Conservation (phyloP, 2,113 vertebrate species). For the Agelaius tricolor region DNA sequence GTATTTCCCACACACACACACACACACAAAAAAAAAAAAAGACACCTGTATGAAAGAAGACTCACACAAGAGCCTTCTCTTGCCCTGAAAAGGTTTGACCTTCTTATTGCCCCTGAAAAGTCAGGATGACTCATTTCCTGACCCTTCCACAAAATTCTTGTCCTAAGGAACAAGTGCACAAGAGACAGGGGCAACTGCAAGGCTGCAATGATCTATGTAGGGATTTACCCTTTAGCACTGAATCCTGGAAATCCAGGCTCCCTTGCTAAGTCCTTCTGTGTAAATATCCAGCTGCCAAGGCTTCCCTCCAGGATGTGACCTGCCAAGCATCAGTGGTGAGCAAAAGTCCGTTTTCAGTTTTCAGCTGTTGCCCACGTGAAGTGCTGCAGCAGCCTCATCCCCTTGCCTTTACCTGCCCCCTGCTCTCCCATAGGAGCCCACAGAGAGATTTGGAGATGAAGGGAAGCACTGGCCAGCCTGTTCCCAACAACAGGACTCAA, state of each 20-base stretch:
- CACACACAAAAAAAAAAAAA: not conserved
- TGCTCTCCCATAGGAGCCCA: not conserved
- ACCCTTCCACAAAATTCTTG: not conserved
- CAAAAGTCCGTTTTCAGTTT: fast-evolving
- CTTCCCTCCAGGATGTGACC: not conserved
- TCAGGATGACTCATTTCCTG: not conserved
- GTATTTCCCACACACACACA: not conserved
- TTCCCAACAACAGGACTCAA: not conserved
- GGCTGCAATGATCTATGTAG: not conserved
- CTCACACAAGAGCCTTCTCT: not conserved
- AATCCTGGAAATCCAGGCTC: not conserved
- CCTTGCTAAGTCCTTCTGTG: not conserved
- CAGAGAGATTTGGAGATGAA: fast-evolving
- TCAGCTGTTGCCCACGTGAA: not conserved
- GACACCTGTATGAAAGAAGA: not conserved
- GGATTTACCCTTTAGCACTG: not conserved
- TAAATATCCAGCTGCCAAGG: not conserved
- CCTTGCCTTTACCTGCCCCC: not conserved
- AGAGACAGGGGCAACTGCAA: not conserved
- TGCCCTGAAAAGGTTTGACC: not conserved
- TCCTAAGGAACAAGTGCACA: not conserved
- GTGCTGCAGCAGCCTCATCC: not conserved
- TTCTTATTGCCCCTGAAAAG: not conserved
- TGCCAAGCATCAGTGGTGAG: not conserved
- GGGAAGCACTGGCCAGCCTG: not conserved